These are phyloP conservation scores for Mactromeris polynyma DNA, from an alignment of 2,888 invertebrate species.

Conservation along the genomic window DNA sequence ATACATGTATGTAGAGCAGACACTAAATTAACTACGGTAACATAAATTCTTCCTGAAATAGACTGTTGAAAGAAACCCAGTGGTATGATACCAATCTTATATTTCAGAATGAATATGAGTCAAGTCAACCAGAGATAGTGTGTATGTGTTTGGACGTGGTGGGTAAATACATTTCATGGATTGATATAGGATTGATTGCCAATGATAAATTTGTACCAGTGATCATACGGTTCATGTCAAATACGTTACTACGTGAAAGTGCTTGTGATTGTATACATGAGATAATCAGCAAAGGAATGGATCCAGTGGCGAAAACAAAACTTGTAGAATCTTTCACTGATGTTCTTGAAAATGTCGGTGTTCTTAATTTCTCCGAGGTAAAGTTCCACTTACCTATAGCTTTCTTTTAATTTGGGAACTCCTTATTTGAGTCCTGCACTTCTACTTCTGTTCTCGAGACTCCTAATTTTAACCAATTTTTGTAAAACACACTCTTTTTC, in stretches of 20 bases:
- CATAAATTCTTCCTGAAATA: no score
- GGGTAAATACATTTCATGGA: constrained; percentile 89
- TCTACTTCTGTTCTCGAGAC: no score
- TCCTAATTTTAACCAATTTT: no score
- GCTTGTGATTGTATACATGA: constrained; percentile 89
- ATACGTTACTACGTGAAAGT: constrained; percentile 87
- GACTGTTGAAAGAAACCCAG: no score
- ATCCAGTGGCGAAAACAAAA: constrained; percentile 88
- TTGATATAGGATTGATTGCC: constrained; percentile 89
- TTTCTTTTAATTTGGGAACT: no score
- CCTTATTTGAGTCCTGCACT: no score
- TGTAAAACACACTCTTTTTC: no score
- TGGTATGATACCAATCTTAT: no score
- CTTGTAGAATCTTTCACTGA: constrained; percentile 88
- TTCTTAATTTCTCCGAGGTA: constrained; percentile 86
- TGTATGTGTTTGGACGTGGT: constrained; percentile 88
- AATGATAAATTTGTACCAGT: constrained; percentile 89
- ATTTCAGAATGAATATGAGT: constrained; percentile 86
- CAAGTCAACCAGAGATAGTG: constrained; percentile 85
- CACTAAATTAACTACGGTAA: no score
- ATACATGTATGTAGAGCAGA: no score
- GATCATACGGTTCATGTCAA: constrained; percentile 87
- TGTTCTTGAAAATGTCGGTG: constrained; percentile 87
- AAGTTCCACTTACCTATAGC: neutral
- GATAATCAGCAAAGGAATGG: constrained; percentile 89